phyloP scores from a whole-genome alignment of 2,113 vertebrate genomes.

The Pseudopodoces humilis region DNA sequence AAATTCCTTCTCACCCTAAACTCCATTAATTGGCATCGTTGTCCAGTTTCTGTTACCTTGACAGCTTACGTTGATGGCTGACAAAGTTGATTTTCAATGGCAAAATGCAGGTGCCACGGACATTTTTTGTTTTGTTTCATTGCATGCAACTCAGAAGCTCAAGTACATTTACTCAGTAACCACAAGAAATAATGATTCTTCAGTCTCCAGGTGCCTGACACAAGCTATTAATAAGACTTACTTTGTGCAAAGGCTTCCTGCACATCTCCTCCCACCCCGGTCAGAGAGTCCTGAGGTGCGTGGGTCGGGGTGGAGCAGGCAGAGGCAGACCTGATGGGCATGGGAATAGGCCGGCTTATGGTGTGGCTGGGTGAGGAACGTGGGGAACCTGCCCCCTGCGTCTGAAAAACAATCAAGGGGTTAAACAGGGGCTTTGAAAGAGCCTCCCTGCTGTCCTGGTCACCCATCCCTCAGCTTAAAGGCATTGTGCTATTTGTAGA shows the following conservation, averaged over 20 bases:
- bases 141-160: background rate
- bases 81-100: background rate
- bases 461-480: background rate
- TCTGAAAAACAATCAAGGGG: constrained; percentile 77
- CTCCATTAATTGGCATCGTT: background rate
- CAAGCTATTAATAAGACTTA: constrained; percentile 66
- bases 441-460: background rate
- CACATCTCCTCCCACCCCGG: constrained; percentile 94
- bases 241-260: constrained; percentile 97
- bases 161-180: background rate
- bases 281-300: constrained; percentile 96
- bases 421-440: constrained; percentile 4
- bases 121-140: background rate
- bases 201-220: background rate
- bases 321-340: constrained; percentile 90
- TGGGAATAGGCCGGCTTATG: constrained; percentile 90
- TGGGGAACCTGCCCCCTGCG: constrained; percentile 91
- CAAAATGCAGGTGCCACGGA: background rate
- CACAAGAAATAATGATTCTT: background rate
- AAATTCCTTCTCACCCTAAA: background rate
- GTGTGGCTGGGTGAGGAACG: constrained; percentile 96
- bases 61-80: background rate
- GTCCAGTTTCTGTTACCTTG: background rate
- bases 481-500: background rate
- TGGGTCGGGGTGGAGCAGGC: constrained; percentile 91